Percentiles rank a stretch among this genome's conserved stretches.
These are phyloP conservation scores for Sebastes variabilis DNA, from an alignment of 2,797 vertebrate genomes.

Conservation along the genomic window DNA sequence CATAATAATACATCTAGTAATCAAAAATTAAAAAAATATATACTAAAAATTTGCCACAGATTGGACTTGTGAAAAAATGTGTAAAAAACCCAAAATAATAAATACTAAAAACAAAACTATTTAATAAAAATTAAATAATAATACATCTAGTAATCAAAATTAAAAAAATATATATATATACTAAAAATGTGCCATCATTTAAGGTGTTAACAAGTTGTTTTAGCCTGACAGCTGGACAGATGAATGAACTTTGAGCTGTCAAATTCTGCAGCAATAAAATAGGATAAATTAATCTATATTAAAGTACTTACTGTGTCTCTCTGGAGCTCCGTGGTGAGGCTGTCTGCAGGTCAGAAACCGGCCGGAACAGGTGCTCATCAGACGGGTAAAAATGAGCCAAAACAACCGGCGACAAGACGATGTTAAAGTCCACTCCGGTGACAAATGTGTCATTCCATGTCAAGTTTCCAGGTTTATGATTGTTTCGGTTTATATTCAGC, in stretches of 20 bases:
- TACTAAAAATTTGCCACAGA: neutral
- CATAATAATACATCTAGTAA: too few relatives aligned
- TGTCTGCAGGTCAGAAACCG: conserved; percentile 39
- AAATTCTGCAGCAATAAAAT: neutral
- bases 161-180: neutral
- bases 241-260: neutral
- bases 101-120: neutral
- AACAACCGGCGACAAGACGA: conserved; percentile 1
- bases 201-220: too few relatives aligned
- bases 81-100: neutral
- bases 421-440: conserved; percentile 10
- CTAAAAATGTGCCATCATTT: too few relatives aligned
- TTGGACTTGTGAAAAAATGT: neutral
- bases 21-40: too few relatives aligned
- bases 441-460: conserved; percentile 53
- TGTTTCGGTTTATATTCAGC: neutral
- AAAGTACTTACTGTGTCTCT: conserved; percentile 42
- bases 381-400: conserved; percentile 8
- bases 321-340: conserved; percentile 61
- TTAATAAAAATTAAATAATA: too few relatives aligned
- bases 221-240: too few relatives aligned
- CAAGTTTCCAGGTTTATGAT: neutral
- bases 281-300: fast-evolving
- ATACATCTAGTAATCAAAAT: too few relatives aligned
- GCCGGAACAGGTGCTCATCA: conserved; percentile 61